phyloP scores from a whole-genome alignment of 1,140 invertebrate species.

The Atta colombica region DNA sequence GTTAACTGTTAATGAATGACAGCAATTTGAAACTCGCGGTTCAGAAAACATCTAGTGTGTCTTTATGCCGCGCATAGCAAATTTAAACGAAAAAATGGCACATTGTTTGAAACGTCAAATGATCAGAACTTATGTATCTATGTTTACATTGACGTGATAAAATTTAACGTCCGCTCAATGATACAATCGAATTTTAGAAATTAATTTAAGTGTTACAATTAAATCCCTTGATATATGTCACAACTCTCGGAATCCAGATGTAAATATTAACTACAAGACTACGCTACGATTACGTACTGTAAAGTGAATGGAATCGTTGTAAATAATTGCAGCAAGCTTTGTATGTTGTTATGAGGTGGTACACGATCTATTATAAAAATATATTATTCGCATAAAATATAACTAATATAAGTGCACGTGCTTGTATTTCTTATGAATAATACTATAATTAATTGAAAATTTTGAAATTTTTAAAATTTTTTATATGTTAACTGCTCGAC shows the following conservation, averaged over 20 bases:
- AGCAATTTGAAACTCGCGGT: slow-evolving; percentile 15
- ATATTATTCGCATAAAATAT: slow-evolving; percentile 1
- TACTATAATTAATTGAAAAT: not conserved
- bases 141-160: slow-evolving; percentile 17
- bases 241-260: slow-evolving; percentile 51
- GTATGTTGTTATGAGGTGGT: slow-evolving; percentile 39
- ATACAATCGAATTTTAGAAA: slow-evolving; percentile 47
- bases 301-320: slow-evolving; percentile 59
- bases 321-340: slow-evolving; percentile 51
- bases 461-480: not conserved
- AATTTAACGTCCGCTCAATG: slow-evolving; percentile 44
- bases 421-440: not conserved
- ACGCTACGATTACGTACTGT: slow-evolving; percentile 37
- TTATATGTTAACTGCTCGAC: not conserved
- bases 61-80: not conserved
- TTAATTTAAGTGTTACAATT: slow-evolving; percentile 7
- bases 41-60: not conserved
- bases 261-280: slow-evolving; percentile 59
- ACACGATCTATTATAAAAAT: slow-evolving; percentile 36
- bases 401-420: not conserved
- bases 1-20: not conserved
- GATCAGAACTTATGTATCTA: not conserved
- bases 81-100: not conserved
- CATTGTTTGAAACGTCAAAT: slow-evolving; percentile 19
- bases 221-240: slow-evolving; percentile 5